Conservation (phyloP, 2,888 invertebrate genomes). For the Morpho helenor region DNA sequence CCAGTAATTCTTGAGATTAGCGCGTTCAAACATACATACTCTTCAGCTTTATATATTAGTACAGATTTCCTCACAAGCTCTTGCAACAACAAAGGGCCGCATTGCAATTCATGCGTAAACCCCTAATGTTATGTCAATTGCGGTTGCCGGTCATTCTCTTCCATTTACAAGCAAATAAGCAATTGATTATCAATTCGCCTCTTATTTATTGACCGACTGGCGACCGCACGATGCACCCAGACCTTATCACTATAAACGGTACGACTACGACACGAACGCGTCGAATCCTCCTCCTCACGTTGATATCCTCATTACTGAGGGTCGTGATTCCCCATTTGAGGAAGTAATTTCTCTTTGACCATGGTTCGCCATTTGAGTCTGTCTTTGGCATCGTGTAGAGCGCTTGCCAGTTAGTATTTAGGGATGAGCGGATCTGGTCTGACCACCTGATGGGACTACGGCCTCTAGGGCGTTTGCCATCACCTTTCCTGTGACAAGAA, state of each 20-base stretch:
- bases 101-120: conserved; percentile 22
- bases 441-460: too few species aligned
- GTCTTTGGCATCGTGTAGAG: background rate
- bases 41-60: too few species aligned
- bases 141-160: conserved; percentile 36
- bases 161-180: conserved; percentile 54
- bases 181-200: conserved; percentile 44
- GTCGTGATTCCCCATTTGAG: too few species aligned
- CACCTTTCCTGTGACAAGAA: too few species aligned
- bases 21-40: too few species aligned
- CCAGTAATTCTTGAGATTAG: too few species aligned
- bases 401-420: too few species aligned
- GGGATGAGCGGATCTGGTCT: too few species aligned
- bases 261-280: background rate
- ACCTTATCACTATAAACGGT: background rate
- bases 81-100: background rate
- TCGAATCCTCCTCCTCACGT: background rate
- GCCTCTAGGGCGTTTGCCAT: too few species aligned
- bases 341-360: too few species aligned
- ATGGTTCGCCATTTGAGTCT: too few species aligned
- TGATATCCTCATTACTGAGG: too few species aligned
- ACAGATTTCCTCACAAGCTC: background rate
- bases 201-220: conserved; percentile 43
- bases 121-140: conserved; percentile 27
- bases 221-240: conserved; percentile 6